A percentile compares a stretch with the other conserved stretches of the same genome.
phyloP scores from a whole-genome alignment of 2,113 vertebrate genomes.

The Poecilia latipinna region DNA sequence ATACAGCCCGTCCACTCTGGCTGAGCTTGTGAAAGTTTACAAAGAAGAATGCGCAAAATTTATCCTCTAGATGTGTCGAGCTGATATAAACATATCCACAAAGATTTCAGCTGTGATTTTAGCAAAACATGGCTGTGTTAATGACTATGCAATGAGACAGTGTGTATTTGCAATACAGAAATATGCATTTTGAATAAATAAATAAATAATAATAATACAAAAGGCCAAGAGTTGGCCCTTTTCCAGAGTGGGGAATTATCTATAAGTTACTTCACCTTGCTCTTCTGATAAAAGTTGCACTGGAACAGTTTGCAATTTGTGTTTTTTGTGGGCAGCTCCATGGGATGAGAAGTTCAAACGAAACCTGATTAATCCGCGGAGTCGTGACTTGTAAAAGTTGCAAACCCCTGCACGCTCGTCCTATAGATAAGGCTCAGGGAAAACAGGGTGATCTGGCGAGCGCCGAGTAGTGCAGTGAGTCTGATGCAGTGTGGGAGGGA shows the following conservation, averaged over 20 bases:
- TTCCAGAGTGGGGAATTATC: not conserved
- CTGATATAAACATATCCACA: not conserved
- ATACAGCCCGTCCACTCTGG: not conserved
- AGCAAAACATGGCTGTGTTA: too few species aligned
- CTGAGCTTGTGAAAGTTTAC: not conserved
- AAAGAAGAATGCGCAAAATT: not conserved
- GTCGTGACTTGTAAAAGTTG: not conserved
- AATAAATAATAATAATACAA: too few species aligned
- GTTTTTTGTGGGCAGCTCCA: not conserved
- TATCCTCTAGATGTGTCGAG: not conserved
- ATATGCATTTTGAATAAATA: too few species aligned
- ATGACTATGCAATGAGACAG: too few species aligned
- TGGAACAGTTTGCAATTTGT: too few species aligned
- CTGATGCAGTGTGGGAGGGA: conserved; percentile 72
- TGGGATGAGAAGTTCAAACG: not conserved
- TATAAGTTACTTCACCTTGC: not conserved
- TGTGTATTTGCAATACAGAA: too few species aligned
- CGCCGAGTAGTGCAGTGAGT: conserved; percentile 58
- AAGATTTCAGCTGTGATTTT: not conserved
- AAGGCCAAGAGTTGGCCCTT: too few species aligned
- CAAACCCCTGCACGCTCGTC: conserved; percentile 14
- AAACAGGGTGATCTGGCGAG: conserved; percentile 51
- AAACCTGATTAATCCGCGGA: not conserved
- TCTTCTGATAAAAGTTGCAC: not conserved
- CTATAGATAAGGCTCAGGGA: conserved; percentile 33